Conservation (phyloP, 2,113 vertebrate genomes). For the Lophura nycthemera region DNA sequence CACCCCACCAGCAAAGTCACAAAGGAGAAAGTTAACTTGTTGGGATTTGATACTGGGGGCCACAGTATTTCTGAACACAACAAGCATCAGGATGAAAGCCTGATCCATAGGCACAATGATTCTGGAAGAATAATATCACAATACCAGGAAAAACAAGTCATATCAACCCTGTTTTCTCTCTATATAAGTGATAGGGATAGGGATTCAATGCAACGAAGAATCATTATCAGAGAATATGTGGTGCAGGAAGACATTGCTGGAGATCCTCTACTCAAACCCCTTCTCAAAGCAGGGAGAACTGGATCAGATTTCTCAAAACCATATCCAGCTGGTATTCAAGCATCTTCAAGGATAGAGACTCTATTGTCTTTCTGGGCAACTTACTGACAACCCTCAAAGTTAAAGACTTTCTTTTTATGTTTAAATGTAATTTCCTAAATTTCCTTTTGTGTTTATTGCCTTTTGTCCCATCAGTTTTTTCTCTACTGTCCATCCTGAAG, state of each 20-base stretch:
- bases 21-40: neutral
- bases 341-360: neutral
- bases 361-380: neutral
- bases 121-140: neutral
- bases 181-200: neutral
- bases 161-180: neutral
- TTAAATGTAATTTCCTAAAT: neutral
- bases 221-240: accelerated
- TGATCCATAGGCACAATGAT: neutral
- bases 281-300: neutral
- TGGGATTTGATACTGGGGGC: neutral
- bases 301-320: neutral
- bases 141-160: accelerated
- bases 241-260: accelerated
- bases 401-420: neutral
- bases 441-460: neutral
- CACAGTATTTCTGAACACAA: neutral
- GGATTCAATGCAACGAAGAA: neutral
- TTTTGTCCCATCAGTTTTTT: neutral
- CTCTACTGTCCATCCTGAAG: neutral
- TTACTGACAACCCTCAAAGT: accelerated
- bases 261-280: accelerated
- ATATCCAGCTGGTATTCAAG: neutral
- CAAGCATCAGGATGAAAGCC: neutral
- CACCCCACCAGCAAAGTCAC: neutral